These are phyloP conservation scores for Prunella strophiata DNA, from an alignment of 2,797 vertebrate species.

Conservation along the genomic window DNA sequence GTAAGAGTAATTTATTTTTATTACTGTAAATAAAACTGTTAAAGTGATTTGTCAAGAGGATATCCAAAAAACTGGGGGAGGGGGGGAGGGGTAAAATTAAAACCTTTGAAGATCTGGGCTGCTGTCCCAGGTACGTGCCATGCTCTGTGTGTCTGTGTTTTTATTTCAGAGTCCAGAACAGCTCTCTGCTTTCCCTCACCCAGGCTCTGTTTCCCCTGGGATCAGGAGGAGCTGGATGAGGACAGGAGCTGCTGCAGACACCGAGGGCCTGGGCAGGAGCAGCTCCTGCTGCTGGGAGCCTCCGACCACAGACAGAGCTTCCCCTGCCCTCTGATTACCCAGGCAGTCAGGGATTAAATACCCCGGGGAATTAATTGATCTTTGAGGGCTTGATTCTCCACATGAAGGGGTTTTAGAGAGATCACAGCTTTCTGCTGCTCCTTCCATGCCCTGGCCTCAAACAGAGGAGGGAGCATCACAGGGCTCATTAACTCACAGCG, in stretches of 20 bases:
- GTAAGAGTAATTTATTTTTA: constrained; percentile 93
- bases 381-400: background rate
- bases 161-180: background rate
- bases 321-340: background rate
- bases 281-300: background rate
- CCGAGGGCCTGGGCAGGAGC: background rate
- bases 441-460: background rate
- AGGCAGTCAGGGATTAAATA: background rate
- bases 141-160: background rate
- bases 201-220: background rate
- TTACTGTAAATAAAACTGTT: constrained; percentile 86
- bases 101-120: constrained; percentile 42
- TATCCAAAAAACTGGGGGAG: background rate
- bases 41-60: constrained; percentile 67
- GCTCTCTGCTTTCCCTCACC: background rate
- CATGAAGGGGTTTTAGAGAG: background rate
- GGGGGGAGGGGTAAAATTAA: constrained; percentile 9
- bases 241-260: background rate
- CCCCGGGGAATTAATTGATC: background rate
- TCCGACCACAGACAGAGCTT: background rate
- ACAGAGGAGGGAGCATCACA: background rate
- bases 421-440: background rate
- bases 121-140: constrained; percentile 58
- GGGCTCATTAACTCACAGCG: background rate
- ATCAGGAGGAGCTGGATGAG: background rate